These are phyloP conservation scores for Halocynthia aurantium DNA, from an alignment of 23 tunicate genomes.

Conservation along the genomic window DNA sequence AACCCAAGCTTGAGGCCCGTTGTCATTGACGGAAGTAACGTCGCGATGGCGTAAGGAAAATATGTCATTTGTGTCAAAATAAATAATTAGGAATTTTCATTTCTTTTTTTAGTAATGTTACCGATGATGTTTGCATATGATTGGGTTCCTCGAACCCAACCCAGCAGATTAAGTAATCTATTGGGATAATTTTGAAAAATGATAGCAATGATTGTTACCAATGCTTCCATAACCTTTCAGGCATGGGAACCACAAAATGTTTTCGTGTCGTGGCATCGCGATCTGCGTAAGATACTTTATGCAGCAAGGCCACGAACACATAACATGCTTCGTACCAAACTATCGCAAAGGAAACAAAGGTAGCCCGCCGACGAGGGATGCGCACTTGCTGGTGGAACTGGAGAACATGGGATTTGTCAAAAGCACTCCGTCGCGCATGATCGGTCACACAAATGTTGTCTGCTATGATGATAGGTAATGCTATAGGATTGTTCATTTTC, in stretches of 20 bases:
- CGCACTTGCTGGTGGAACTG: constrained; percentile 28
- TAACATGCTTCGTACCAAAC: constrained; percentile 78
- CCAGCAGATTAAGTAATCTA: not conserved
- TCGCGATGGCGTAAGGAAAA: constrained; percentile 46
- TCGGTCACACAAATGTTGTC: constrained; percentile 32
- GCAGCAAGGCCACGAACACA: constrained; percentile 57
- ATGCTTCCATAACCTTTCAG: not conserved
- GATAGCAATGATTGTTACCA: not conserved
- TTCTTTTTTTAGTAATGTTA: not conserved
- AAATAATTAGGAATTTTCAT: not conserved
- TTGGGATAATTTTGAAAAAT: not conserved
- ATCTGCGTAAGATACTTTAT: constrained; percentile 67
- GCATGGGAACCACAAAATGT: constrained; percentile 35
- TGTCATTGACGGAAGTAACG: constrained; percentile 82
- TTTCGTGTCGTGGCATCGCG: constrained; percentile 86
- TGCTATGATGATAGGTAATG: constrained; percentile 75
- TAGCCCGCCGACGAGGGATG: constrained; percentile 42
- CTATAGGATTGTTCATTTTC: not conserved
- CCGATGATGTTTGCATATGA: not conserved
- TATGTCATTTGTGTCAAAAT: not conserved
- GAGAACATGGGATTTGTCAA: constrained; percentile 47
- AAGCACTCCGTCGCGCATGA: constrained; percentile 59
- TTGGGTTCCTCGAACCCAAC: not conserved
- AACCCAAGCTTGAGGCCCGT: constrained; percentile 51
- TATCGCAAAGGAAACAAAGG: constrained; percentile 48